Evolutionary conservation across 2,888 invertebrate species (phyloP), one percentile per base, ranked within the genome.

Genomic region (Marronus borbonicus): DNA sequence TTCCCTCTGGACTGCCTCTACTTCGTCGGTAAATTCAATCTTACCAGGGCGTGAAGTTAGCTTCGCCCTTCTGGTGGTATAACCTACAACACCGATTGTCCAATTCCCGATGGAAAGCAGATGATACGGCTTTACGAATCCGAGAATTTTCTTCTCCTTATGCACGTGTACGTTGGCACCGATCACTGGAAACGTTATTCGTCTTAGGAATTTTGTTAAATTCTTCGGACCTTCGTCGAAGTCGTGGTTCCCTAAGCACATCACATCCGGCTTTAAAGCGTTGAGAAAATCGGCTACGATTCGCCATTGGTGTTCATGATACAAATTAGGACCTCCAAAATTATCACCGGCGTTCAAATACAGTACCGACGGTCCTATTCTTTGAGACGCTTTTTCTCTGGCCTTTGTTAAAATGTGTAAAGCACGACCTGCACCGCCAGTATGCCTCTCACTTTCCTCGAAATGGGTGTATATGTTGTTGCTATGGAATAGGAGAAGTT

Each of bases 311-410:
- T 94, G 95, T 10, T 95, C 89, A 3, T 93, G 93, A 89, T 95
- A 98, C 95, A 96, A 97, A 0, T 95, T 91, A 0, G 96, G 95
- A 0, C 98, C 98, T 0, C 96, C 96, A 87, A 94, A 98, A 0
- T 96, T 96, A 87, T 98, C 98, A 0, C 98, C 98, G 0, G 96
- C 98, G 86, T 97, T 97, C 20, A 98, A 90, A 85, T 96, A 96
- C 3, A 98, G 85, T 0, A 95, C 94, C 0, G 93, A 92, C 0
- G 90, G 92, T 50, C 91, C 92, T 28, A 91, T 89, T 1, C 91
- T 91, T 14, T 83, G 81, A 2, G 86, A 85, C 0, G 90, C 90
- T 20, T 90, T 90, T 80, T 88, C 86, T 55, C 94, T 89, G 14
- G 92, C 93, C 84, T 92, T 90, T 55, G 93, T 91, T 3, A 95